Evolutionary conservation across 1,140 invertebrate species (phyloP).

Genomic region (Euwallacea fornicatus): DNA sequence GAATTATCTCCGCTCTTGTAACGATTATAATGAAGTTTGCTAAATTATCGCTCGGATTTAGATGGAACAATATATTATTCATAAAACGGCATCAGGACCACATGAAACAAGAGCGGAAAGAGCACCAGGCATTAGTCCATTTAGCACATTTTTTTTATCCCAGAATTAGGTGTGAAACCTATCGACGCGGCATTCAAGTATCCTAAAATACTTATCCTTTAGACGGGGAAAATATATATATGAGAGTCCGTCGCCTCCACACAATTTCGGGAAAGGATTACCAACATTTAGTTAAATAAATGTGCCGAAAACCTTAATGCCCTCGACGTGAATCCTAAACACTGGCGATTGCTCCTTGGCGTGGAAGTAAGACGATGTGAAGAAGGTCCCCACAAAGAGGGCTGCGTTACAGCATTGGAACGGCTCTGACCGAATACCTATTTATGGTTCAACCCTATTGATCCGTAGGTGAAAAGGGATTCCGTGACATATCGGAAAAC

Average conservation of each 20-base stretch:
- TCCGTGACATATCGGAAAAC: conserved; percentile 39
- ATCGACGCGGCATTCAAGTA: conserved; percentile 22
- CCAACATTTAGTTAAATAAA: conserved; percentile 45
- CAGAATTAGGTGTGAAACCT: conserved; percentile 25
- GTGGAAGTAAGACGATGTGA: conserved; percentile 43
- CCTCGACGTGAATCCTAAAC: conserved; percentile 39
- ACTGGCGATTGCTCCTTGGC: conserved; percentile 43
- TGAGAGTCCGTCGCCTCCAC: conserved; percentile 24
- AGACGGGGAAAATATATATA: conserved; percentile 23
- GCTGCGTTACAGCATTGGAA: conserved; percentile 30
- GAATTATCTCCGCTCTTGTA: conserved; percentile 29
- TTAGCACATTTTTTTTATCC: conserved; percentile 9
- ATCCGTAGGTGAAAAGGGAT: conserved; percentile 45
- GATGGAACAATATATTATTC: conserved; percentile 13
- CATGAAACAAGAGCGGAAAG: neutral
- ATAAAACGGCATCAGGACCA: neutral
- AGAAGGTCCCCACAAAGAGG: conserved; percentile 39
- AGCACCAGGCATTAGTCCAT: neutral
- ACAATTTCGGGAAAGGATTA: conserved; percentile 42
- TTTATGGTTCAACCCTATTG: conserved; percentile 48
- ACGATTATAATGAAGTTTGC: conserved; percentile 33
- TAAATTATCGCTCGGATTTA: conserved; percentile 33
- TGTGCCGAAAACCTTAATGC: conserved; percentile 44
- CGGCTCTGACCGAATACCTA: conserved; percentile 46
- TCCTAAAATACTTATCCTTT: conserved; percentile 32